A percentile compares a stretch with the other conserved stretches of the same genome.
Conservation (phyloP, 2,797 vertebrate species). For the Buceros bicornis region DNA sequence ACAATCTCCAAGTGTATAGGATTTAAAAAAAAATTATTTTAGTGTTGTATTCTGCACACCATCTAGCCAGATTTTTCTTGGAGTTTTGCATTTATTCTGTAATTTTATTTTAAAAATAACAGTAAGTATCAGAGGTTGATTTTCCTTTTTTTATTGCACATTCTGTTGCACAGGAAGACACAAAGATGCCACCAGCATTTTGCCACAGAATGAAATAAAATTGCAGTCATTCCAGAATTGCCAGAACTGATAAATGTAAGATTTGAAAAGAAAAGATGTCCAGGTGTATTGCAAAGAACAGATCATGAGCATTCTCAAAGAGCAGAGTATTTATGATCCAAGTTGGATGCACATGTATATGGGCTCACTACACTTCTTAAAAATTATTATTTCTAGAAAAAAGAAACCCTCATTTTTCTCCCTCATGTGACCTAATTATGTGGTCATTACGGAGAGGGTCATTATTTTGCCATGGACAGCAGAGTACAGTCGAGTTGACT, state of each 20-base stretch:
- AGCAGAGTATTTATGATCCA: not conserved
- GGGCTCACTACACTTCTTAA: accelerated
- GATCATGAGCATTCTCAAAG: not conserved
- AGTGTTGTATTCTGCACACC: not conserved
- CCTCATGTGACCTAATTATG: not conserved
- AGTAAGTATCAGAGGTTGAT: not conserved
- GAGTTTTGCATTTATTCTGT: not conserved
- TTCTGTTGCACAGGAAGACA: not conserved
- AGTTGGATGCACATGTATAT: not conserved
- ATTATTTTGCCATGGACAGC: not conserved
- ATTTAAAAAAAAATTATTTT: not conserved
- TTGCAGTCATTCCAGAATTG: not conserved
- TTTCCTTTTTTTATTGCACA: not conserved
- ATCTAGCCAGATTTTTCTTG: not conserved
- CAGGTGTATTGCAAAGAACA: slow-evolving; percentile 5
- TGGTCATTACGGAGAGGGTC: not conserved
- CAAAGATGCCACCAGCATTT: not conserved
- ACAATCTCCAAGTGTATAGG: not conserved
- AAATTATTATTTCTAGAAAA: not conserved
- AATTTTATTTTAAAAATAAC: not conserved
- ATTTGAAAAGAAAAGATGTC: not conserved
- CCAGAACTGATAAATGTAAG: not conserved
- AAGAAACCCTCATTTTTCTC: not conserved
- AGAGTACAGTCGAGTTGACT: not conserved
- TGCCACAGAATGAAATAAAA: not conserved